Evolutionary conservation across 2,888 invertebrate species (phyloP).

Genomic region (Clunio marinus): DNA sequence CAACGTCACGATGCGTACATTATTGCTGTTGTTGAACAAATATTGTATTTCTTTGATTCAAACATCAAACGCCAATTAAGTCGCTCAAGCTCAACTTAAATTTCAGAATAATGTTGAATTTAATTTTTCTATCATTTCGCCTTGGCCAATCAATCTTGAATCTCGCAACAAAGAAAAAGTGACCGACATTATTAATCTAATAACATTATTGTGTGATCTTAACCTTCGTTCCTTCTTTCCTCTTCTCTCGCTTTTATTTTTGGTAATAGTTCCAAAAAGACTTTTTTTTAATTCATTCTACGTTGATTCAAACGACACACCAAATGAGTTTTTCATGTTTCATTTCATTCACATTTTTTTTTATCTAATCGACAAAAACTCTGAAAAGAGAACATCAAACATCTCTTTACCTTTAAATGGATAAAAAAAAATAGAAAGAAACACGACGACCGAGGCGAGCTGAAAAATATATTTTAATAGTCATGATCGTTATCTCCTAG

Average conservation of each 20-base stretch:
- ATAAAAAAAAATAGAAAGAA: background rate
- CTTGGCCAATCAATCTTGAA: conserved; percentile 15
- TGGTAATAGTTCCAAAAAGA: background rate
- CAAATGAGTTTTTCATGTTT: conserved; percentile 31
- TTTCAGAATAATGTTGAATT: background rate
- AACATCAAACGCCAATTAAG: conserved; percentile 15
- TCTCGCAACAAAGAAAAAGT: background rate
- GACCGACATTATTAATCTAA: conserved; percentile 29
- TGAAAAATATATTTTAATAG: conserved; percentile 34
- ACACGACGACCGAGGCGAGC: background rate
- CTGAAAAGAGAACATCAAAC: conserved; percentile 24
- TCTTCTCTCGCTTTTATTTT: background rate
- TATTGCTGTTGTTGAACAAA: background rate
- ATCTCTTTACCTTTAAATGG: background rate
- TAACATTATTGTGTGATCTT: conserved; percentile 10
- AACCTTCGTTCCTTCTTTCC: background rate
- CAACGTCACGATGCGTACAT: conserved; percentile 14
- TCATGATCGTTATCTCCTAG: conserved; percentile 32
- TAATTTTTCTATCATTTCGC: no score
- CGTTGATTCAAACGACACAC: background rate
- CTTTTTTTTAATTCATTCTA: conserved; percentile 13
- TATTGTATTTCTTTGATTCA: conserved; percentile 5
- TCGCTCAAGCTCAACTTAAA: background rate
- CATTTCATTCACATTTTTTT: background rate
- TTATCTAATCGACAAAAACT: conserved; percentile 18